Evolutionary conservation across 2,888 invertebrate genomes (phyloP), one percentile per base, ranked within the genome.

Genomic region (Megastigmus dorsalis): DNA sequence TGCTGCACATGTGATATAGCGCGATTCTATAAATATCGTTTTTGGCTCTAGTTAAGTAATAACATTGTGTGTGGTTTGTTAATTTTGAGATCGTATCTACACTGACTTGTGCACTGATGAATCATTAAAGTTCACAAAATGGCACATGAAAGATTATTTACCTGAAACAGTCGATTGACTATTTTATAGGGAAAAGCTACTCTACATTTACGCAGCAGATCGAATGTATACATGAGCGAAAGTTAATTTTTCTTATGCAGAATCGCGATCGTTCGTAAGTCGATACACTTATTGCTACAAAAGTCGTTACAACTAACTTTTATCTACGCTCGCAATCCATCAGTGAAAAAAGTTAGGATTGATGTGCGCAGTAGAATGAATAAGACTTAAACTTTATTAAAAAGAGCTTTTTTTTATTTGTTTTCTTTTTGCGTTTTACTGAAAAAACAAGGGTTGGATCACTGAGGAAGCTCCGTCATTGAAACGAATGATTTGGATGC

Each of bases 91-190:
- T n/a, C n/a, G n/a, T n/a, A n/a, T n/a, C n/a, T n/a, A n/a, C n/a
- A n/a, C n/a, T n/a, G n/a, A n/a, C n/a, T n/a, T n/a, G n/a, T n/a
- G n/a, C n/a, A n/a, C n/a, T n/a, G n/a, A n/a, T n/a, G n/a, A n/a
- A 18, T 45, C 18, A 62, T 15, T 26, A 60, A 18, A 28, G 28
- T 13, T 38, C 41, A 63, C 20, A 28, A 54, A 54, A 65, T 30
- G 41, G 26, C 38, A 54, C 10, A 13, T 28, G 18, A 65, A 38
- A 6, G 10, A 18, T 20, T 20, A 20, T 41, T 43, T 28, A 41
- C 10, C 28, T 38, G 9, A 60, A 41, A 30, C 18, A 38, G 13
- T n/a, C n/a, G 10, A 33, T 23, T 30, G 33, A 33, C 26, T 15
- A 1, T 33, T 1, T 13, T 15, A 15, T 4, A 18, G n/a, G 18